phyloP scores from a whole-genome alignment of 2,797 vertebrate genomes.

The Potorous gilbertii region DNA sequence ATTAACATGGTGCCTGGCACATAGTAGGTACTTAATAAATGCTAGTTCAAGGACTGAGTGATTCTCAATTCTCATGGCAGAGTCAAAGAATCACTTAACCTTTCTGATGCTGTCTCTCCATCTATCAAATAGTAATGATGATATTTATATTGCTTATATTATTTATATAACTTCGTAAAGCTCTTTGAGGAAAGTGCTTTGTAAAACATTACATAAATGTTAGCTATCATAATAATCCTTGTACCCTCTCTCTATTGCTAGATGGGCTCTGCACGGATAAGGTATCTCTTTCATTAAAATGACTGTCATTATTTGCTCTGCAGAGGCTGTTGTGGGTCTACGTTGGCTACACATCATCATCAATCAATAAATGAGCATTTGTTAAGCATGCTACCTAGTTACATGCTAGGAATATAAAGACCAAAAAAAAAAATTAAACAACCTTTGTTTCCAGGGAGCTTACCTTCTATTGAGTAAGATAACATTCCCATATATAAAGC shows the following conservation, averaged over 20 bases:
- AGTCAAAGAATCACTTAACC: background rate
- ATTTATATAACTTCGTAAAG: background rate
- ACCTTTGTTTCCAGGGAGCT: background rate
- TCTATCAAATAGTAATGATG: background rate
- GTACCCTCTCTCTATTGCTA: background rate
- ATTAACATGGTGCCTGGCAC: background rate
- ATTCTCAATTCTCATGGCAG: background rate
- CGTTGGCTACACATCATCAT: background rate
- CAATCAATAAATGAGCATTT: background rate
- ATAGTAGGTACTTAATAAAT: background rate
- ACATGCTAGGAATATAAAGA: background rate
- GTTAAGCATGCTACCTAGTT: background rate
- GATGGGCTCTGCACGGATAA: background rate
- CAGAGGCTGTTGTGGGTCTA: background rate
- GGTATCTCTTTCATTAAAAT: background rate
- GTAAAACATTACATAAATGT: background rate
- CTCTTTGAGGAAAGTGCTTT: background rate
- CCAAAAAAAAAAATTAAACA: background rate
- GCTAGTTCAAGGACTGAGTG: background rate
- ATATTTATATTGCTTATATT: background rate
- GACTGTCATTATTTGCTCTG: background rate
- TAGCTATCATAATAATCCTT: background rate
- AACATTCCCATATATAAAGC: background rate
- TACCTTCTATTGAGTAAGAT: background rate
- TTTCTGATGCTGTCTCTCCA: background rate